phyloP scores from a whole-genome alignment of 2,113 vertebrate species.

The Centrocercus urophasianus region DNA sequence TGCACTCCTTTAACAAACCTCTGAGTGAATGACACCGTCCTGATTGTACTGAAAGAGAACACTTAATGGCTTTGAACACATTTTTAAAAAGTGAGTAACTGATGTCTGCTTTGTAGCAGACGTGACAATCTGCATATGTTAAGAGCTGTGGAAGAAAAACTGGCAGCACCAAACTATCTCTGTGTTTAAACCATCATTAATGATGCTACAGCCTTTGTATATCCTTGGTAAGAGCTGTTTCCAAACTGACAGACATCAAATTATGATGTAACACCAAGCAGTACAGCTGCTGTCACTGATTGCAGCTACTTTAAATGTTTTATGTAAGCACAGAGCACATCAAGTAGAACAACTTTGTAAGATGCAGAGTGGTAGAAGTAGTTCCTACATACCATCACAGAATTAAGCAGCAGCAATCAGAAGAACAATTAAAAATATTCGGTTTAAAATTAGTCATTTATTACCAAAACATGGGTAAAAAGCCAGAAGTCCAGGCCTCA shows the following conservation, averaged over 20 bases:
- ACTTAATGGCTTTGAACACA: neutral
- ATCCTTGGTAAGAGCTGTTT: neutral
- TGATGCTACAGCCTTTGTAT: neutral
- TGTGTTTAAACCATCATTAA: neutral
- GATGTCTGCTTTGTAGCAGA: neutral
- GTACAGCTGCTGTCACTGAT: neutral
- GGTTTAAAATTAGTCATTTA: neutral
- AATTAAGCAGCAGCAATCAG: neutral
- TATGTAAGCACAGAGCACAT: neutral
- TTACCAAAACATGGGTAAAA: neutral
- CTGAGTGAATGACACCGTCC: neutral
- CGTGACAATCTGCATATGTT: neutral
- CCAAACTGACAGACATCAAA: neutral
- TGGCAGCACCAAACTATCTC: neutral
- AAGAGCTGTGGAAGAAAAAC: neutral
- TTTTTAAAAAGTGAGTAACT: neutral
- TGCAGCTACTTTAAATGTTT: neutral
- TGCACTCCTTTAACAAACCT: neutral
- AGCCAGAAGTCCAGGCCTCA: neutral
- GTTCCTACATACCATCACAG: neutral
- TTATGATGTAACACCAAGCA: neutral
- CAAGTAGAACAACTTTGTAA: neutral
- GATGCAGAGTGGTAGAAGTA: neutral
- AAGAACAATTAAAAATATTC: neutral
- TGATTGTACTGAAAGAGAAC: neutral